Evolutionary conservation across 2,797 vertebrate genomes (phyloP), one percentile per base, ranked within the genome.

Genomic region (Ptychadena robeensis): DNA sequence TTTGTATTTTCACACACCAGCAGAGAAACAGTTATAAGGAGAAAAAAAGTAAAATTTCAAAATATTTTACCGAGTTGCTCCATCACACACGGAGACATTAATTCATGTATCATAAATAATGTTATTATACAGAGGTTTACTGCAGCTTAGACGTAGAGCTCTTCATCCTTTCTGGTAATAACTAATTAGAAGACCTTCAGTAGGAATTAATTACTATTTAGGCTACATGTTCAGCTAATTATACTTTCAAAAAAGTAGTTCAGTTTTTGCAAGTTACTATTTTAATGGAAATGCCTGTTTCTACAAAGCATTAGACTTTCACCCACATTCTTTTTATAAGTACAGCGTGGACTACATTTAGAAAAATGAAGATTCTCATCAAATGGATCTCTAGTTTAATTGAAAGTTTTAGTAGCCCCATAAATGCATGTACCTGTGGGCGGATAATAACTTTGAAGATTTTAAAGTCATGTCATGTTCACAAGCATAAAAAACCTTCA

Each of bases 131-230:
- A 74, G 78, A 80, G 77, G 70, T 74, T 84, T 70, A 53, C 70
- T 79, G 64, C 65, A 74, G 77, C 65, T 80, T 64, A 61, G 30
- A 78, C 63, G 27, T 37, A 38, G 30, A 75, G 59, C 32, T 59
- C 65, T 85, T 75, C 32, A 59, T 72, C 68, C 35, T 75, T 80
- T 80, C 78, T 80, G 34, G 69, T 61, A 84, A 79, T 73, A 48
- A 84, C 76, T 75, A 85, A 80, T 75, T 85, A 85, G 66, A 38
- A 80, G 71, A 74, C 72, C 37, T 76, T 85, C 44, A 38, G 10
- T 34, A n/a, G 37, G 66, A 80, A 80, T 85, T 75, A 80, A 85
- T 85, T 80, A 80, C 65, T 85, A 67, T 76, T 80, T 75, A 80
- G 37, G 68, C 76, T 79, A 38, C 70, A 79, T 73, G 79, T 79